Conservation (phyloP, 2,888 invertebrate species). For the Polydrusus tereticollis region DNA sequence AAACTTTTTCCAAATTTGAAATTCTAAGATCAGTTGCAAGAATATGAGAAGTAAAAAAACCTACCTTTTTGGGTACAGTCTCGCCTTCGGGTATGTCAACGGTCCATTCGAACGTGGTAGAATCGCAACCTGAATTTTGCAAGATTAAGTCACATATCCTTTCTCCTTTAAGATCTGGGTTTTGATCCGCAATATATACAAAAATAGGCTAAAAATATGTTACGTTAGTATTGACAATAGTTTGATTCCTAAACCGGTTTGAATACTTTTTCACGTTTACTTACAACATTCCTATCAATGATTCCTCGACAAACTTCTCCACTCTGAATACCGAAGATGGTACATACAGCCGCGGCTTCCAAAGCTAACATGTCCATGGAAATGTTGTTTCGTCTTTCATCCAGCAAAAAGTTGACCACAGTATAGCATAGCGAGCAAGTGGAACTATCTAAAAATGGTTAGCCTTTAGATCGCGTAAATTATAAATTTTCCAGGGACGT, state of each 20-base stretch:
- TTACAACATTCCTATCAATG: conserved; percentile 37
- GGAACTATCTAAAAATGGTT: neutral
- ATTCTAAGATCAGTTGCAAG: neutral
- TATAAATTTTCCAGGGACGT: neutral
- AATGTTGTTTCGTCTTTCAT: conserved; percentile 13
- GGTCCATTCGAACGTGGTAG: conserved; percentile 49
- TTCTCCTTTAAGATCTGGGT: conserved; percentile 30
- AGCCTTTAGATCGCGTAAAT: neutral
- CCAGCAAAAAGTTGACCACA: conserved; percentile 21
- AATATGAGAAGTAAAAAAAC: neutral
- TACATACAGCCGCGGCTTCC: conserved; percentile 33
- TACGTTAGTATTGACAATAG: too few species aligned
- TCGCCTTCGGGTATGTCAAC: conserved; percentile 47
- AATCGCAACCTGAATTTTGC: conserved; percentile 41
- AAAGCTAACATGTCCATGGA: conserved; percentile 30
- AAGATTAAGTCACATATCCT: conserved; percentile 50
- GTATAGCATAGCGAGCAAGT: conserved; percentile 29
- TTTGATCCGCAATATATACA: conserved; percentile 36
- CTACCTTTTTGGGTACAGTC: conserved; percentile 36
- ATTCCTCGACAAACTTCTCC: conserved; percentile 35
- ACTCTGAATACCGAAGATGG: conserved; percentile 35
- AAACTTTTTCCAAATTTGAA: neutral
- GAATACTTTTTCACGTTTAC: too few species aligned
- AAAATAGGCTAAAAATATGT: conserved; percentile 48
- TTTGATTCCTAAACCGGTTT: neutral